These are phyloP conservation scores for Dendrolimus pini DNA, from an alignment of 2,888 invertebrate species.

Conservation along the genomic window DNA sequence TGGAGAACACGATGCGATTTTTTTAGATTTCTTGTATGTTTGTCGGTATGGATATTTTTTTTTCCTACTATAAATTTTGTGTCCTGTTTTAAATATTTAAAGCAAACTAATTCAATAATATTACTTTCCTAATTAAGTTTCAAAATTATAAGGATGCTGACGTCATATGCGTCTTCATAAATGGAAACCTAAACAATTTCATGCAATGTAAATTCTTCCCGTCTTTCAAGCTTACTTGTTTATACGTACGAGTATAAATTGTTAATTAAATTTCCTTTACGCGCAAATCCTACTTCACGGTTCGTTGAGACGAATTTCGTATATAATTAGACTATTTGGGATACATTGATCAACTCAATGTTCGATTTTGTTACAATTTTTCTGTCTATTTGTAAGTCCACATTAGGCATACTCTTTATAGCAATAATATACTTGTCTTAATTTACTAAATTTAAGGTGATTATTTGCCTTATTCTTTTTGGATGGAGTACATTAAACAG, in stretches of 20 bases:
- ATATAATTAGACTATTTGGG: slow-evolving; percentile 20
- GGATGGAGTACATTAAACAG: no score
- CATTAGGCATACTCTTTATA: no score
- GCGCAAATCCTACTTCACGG: slow-evolving; percentile 28
- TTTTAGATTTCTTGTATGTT: no score
- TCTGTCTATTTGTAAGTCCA: no score
- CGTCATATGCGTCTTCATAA: background rate
- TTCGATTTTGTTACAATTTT: no score
- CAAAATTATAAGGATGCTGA: background rate
- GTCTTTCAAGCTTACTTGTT: slow-evolving; percentile 14
- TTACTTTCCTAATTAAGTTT: background rate
- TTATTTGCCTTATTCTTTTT: no score
- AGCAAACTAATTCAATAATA: background rate
- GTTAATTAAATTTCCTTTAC: slow-evolving; percentile 34
- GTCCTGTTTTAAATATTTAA: background rate
- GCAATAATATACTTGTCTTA: no score
- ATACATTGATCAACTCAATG: background rate
- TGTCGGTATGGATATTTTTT: no score
- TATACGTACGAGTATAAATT: slow-evolving; percentile 18
- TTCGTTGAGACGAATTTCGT: slow-evolving; percentile 19
- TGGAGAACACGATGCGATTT: no score
- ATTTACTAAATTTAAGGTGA: no score
- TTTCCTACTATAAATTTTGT: background rate
- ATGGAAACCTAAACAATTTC: slow-evolving; percentile 9
- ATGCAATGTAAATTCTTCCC: slow-evolving; percentile 16